Conservation (phyloP, 2,797 vertebrate species). For the Allenopithecus nigroviridis region DNA sequence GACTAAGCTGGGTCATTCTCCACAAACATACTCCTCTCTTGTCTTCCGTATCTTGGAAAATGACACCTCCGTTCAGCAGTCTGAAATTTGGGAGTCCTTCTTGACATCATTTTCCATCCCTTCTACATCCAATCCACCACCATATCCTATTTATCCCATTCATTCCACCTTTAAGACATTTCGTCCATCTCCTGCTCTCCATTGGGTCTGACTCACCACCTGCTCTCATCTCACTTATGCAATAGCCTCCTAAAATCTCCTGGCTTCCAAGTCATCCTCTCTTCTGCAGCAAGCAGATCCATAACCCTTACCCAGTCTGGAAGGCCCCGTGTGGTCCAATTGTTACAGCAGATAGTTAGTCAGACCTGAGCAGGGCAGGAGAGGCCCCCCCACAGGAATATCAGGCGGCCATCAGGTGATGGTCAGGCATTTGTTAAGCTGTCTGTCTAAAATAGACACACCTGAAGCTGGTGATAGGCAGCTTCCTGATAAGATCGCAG, state of each 20-base stretch:
- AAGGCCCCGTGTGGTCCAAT: not conserved
- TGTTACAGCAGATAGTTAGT: not conserved
- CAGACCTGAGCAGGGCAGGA: not conserved
- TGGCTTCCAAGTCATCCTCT: not conserved
- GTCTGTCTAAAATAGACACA: not conserved
- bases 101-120: not conserved
- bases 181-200: not conserved
- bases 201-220: not conserved
- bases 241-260: not conserved
- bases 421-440: not conserved
- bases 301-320: fast-evolving
- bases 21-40: not conserved
- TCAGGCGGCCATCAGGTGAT: not conserved
- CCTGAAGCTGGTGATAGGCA: not conserved
- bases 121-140: not conserved
- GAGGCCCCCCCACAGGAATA: not conserved
- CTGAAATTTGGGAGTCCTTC: not conserved
- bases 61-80: not conserved
- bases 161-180: not conserved
- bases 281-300: not conserved
- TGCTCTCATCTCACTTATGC: not conserved
- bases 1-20: not conserved
- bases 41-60: not conserved
- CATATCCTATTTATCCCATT: not conserved
- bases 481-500: not conserved